Percentiles rank a stretch among this genome's conserved stretches.
These are phyloP conservation scores for Chrysochloris asiatica DNA, from an alignment of 2,113 vertebrate genomes.

Conservation along the genomic window DNA sequence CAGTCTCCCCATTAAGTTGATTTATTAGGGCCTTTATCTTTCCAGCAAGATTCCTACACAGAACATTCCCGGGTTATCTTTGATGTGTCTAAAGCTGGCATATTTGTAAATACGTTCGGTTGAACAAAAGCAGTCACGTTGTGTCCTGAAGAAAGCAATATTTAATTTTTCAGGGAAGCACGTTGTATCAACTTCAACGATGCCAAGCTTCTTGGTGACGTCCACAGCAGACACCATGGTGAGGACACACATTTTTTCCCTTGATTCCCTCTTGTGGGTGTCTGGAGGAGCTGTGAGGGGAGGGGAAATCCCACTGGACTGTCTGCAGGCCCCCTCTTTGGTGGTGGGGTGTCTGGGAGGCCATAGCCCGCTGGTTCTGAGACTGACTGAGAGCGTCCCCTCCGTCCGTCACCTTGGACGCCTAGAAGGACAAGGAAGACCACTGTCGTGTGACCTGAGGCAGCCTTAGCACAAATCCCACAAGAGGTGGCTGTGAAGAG, in stretches of 20 bases:
- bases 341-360: too few relatives aligned
- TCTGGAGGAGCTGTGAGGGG: too few relatives aligned
- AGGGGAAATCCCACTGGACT: too few relatives aligned
- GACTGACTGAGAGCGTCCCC: neutral
- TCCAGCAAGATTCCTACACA: neutral
- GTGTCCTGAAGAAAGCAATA: rapidly evolving
- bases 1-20: neutral
- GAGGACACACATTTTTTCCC: too few relatives aligned
- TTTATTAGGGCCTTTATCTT: neutral
- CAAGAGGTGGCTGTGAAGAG: neutral
- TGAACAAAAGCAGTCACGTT: rapidly evolving
- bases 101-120: too few relatives aligned
- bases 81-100: neutral
- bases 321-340: too few relatives aligned
- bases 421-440: neutral
- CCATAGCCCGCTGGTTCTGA: neutral
- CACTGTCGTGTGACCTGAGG: neutral
- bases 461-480: neutral
- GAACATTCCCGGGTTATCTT: too few relatives aligned
- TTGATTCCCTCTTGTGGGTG: rapidly evolving
- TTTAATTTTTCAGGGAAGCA: constrained; percentile 79
- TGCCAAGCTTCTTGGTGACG: constrained; percentile 39
- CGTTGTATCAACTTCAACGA: constrained; percentile 54
- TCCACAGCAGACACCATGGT: constrained; percentile 73
- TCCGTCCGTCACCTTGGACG: neutral